Percentiles rank a stretch among this genome's conserved stretches.
Conservation (phyloP, 2,797 vertebrate species). For the Gymnoscopelus braueri region DNA sequence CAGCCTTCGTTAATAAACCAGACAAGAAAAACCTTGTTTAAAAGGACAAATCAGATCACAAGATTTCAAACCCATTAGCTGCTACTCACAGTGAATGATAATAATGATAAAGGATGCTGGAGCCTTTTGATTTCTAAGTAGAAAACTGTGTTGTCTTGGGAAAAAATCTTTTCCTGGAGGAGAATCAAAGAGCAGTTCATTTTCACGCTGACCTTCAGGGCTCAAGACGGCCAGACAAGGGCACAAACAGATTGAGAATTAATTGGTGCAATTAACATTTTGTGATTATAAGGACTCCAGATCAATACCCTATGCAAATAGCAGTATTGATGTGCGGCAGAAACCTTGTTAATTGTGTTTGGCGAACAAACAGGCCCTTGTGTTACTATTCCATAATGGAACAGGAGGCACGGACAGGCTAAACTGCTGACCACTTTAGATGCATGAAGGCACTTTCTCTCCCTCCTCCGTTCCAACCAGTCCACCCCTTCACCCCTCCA, state of each 20-base stretch:
- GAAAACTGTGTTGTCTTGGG: constrained; percentile 81
- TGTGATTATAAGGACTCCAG: constrained; percentile 94
- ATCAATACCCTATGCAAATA: constrained; percentile 97
- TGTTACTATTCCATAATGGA: constrained; percentile 86
- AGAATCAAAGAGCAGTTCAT: constrained; percentile 85
- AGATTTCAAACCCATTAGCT: constrained; percentile 86
- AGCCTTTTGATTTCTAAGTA: constrained; percentile 77
- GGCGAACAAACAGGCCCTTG: constrained; percentile 76
- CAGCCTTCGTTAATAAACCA: constrained; percentile 78
- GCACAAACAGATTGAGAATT: constrained; percentile 95
- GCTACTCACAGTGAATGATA: constrained; percentile 83
- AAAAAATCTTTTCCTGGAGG: constrained; percentile 79
- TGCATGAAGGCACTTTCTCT: constrained; percentile 67
- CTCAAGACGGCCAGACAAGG: constrained; percentile 87
- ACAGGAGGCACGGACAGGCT: constrained; percentile 81
- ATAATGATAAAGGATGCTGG: constrained; percentile 81
- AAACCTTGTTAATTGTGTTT: constrained; percentile 88
- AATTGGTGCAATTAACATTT: constrained; percentile 99
- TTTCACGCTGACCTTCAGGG: constrained; percentile 92
- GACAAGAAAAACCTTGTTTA: constrained; percentile 84
- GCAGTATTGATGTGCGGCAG: constrained; percentile 88
- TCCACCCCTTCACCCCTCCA: constrained; percentile 49
- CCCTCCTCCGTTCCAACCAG: constrained; percentile 40
- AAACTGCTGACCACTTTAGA: constrained; percentile 83
- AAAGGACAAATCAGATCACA: constrained; percentile 87